Conservation (phyloP, 35 echinoderm and acorn worm genomes). For the Lytechinus variegatus region DNA sequence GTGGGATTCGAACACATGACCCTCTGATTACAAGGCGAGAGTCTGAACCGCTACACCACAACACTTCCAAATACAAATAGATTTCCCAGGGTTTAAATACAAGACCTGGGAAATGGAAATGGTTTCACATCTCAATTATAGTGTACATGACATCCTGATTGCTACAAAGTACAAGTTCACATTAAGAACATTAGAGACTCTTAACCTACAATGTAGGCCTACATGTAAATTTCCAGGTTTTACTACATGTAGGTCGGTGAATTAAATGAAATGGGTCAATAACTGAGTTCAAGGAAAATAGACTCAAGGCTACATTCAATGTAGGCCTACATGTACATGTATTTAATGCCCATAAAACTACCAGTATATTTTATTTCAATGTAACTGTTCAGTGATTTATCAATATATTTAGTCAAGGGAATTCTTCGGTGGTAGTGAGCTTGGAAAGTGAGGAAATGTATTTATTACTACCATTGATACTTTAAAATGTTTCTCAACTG, state of each 20-base stretch:
- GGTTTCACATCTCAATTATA: neutral
- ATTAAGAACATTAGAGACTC: neutral
- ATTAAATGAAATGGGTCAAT: neutral
- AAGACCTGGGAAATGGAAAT: neutral
- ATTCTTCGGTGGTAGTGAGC: too few relatives aligned
- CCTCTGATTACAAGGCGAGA: too few relatives aligned
- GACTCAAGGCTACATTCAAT: neutral
- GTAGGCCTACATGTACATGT: neutral
- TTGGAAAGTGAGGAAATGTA: too few relatives aligned
- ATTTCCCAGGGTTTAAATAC: neutral
- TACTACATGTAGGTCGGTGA: neutral
- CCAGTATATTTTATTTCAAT: neutral
- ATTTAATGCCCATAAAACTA: too few relatives aligned
- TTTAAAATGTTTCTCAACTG: too few relatives aligned
- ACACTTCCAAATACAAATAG: too few relatives aligned
- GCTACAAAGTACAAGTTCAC: neutral
- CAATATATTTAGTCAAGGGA: neutral
- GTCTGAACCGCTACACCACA: too few relatives aligned
- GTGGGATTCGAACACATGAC: too few relatives aligned
- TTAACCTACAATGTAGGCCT: neutral
- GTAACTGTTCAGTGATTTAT: neutral
- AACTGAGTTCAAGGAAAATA: neutral
- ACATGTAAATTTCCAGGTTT: neutral
- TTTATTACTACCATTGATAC: too few relatives aligned
- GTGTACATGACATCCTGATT: neutral